Conservation (phyloP, 2,113 vertebrate species). For the Isurus oxyrinchus region DNA sequence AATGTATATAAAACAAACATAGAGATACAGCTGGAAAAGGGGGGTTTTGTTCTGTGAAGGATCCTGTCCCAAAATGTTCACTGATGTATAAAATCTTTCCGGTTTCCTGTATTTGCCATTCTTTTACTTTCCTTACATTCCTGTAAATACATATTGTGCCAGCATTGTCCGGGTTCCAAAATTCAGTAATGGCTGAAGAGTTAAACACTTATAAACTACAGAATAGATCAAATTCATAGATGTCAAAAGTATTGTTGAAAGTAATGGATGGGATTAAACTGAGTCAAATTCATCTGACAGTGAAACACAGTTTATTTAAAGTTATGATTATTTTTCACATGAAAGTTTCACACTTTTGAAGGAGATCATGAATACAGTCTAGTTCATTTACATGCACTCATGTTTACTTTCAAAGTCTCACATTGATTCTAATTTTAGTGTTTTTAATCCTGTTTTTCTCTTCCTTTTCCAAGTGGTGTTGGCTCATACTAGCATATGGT, state of each 20-base stretch:
- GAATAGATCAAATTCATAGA: background rate
- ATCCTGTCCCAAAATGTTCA: background rate
- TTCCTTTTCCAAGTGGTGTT: background rate
- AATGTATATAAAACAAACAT: background rate
- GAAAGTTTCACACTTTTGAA: background rate
- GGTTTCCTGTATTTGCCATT: background rate
- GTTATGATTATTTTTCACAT: background rate
- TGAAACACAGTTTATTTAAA: background rate
- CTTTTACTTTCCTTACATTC: background rate
- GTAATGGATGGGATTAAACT: background rate
- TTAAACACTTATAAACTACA: background rate
- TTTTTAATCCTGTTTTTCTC: background rate
- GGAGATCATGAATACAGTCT: background rate
- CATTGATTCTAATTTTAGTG: background rate
- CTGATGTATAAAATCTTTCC: background rate
- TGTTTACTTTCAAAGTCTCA: background rate
- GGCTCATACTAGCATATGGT: background rate
- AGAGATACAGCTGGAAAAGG: background rate
- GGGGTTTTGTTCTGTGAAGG: background rate
- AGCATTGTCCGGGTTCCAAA: background rate
- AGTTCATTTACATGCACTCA: background rate
- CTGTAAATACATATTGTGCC: background rate
- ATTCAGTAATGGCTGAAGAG: background rate
- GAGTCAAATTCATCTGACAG: background rate
- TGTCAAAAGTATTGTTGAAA: background rate